Evolutionary conservation across 1,140 invertebrate species (phyloP), one percentile per base, ranked within the genome.

Genomic region (Popillia japonica): DNA sequence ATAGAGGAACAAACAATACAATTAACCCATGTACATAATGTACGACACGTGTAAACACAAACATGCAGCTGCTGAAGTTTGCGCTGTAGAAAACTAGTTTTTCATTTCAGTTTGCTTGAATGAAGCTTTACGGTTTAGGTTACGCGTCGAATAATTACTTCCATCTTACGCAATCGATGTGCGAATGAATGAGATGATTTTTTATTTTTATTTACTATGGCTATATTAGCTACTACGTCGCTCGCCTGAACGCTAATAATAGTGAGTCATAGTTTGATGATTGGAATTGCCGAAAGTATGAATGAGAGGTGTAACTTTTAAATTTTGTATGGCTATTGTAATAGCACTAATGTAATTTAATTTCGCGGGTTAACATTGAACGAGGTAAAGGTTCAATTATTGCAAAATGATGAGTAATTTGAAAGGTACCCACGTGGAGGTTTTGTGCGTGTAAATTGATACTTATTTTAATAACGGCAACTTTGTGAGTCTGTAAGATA

Each of bases 281-380:
- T 55, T 7, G 48, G 48, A 55, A 55, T 55, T 55, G 48, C 17
- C 48, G 14, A 55, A 55, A n/a, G 48, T 55, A 55, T 55, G 48
- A 55, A 55, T 55, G 48, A n/a, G 48, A 55, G 48, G 48, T 55
- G 48, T 55, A 17, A 17, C 48, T 55, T 55, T 17, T 55, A 55
- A n/a, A 55, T 55, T 55, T 55, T 55, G 14, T 14, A 55, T 55
- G 11, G 7, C 11, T 17, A 55, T 55, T 17, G 27, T 55, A 55
- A 17, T 55, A 7, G 11, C 14, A 0, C 14, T 55, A 55, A 55
- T 55, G 14, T 55, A 55, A 55, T 55, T 34, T 55, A 55, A 55
- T 17, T 55, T 55, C 48, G n/a, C 48, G 6, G 14, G 48, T 55
- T 55, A 55, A 17, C 48, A 17, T 17, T 55, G 6, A 17, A 17